These are phyloP conservation scores for Amphiduros pacificus DNA, from an alignment of 2,888 invertebrate species.

Conservation along the genomic window DNA sequence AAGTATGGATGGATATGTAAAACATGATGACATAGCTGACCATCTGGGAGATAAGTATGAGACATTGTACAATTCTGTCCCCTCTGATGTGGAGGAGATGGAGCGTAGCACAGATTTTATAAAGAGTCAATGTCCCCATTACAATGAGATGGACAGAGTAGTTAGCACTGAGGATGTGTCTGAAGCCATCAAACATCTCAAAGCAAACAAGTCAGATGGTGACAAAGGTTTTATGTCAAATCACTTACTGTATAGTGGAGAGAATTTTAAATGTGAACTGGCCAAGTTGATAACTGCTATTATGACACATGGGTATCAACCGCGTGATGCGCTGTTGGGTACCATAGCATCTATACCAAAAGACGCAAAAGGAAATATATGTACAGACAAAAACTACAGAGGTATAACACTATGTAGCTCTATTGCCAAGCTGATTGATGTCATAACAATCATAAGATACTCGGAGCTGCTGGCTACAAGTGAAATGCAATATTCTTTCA, in stretches of 20 bases:
- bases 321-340: not conserved
- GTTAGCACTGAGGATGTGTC: not conserved
- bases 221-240: not conserved
- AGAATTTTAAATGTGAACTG: not conserved
- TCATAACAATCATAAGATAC: not conserved
- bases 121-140: not conserved
- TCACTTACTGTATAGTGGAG: not conserved
- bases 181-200: not conserved
- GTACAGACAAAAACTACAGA: not conserved
- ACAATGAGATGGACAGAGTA: not conserved
- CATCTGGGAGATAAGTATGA: not conserved
- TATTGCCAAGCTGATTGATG: not conserved
- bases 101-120: not conserved
- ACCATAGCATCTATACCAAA: not conserved
- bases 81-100: not conserved
- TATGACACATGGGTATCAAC: conserved; percentile 2
- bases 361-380: not conserved
- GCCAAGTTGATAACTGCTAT: not conserved
- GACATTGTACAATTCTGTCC: not conserved
- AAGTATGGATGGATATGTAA: not conserved
- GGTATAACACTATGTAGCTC: not conserved
- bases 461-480: not conserved
- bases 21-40: not conserved
- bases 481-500: conserved; percentile 2
- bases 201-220: not conserved